Conservation (phyloP, 2,888 invertebrate species). For the Andricus quercusramuli region DNA sequence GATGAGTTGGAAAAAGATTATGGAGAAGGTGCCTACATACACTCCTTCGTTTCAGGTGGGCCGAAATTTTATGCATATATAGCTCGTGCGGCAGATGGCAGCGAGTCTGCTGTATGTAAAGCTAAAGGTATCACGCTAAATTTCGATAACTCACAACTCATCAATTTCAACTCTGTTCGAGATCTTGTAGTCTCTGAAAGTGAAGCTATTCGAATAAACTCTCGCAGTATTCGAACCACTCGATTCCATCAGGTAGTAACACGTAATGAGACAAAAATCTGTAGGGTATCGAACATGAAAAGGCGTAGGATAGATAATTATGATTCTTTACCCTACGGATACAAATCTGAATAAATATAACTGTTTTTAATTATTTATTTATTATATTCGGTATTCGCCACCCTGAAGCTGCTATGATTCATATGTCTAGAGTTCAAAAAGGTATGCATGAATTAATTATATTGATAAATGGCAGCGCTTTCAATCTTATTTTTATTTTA, state of each 20-base stretch:
- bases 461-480: no score
- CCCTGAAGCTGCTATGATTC: no score
- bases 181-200: no score
- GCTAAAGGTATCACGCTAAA: slow-evolving; percentile 12
- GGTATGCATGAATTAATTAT: no score
- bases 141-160: slow-evolving; percentile 22
- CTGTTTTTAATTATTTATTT: no score
- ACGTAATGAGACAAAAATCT: neutral
- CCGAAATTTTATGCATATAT: slow-evolving; percentile 47
- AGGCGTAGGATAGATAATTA: neutral
- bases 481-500: no score
- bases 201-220: neutral
- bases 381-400: no score
- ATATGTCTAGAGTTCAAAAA: no score
- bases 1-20: slow-evolving; percentile 41
- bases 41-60: slow-evolving; percentile 36
- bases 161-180: slow-evolving; percentile 23
- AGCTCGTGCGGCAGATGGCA: neutral
- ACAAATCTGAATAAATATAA: neutral
- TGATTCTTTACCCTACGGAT: slow-evolving; percentile 36
- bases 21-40: slow-evolving; percentile 37
- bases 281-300: slow-evolving; percentile 9
- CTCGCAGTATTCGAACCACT: neutral
- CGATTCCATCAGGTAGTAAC: neutral
- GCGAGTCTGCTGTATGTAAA: neutral